Conservation (phyloP, 1,140 invertebrate species). For the Pristionchus pacificus region DNA sequence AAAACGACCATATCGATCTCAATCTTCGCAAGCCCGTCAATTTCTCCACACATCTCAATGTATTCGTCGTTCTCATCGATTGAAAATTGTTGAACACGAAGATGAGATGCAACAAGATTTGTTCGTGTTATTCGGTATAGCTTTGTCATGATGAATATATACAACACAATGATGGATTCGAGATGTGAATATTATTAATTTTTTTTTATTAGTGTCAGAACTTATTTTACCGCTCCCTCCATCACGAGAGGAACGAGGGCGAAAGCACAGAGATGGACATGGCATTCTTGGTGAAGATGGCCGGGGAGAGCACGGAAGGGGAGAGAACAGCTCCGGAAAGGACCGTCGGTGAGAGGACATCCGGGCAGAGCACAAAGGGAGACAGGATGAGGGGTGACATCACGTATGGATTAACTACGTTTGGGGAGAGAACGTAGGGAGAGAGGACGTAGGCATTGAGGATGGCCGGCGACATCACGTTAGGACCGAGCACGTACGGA, state of each 20-base stretch:
- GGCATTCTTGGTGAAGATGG: slow-evolving; percentile 34
- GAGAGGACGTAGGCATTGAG: slow-evolving; percentile 40
- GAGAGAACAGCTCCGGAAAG: slow-evolving; percentile 32
- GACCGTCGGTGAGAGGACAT: slow-evolving; percentile 37
- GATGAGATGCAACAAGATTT: no score
- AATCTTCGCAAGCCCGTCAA: no score
- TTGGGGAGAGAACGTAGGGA: slow-evolving; percentile 40
- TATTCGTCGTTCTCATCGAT: no score
- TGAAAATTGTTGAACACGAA: no score
- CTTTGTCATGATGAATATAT: no score
- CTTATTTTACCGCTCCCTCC: no score
- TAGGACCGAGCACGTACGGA: slow-evolving; percentile 41
- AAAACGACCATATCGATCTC: no score
- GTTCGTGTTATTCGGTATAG: no score
- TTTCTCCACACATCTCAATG: no score
- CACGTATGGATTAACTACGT: slow-evolving; percentile 42
- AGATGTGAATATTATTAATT: no score
- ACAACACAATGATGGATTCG: no score
- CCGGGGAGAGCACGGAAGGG: slow-evolving; percentile 35
- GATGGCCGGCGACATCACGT: slow-evolving; percentile 37
- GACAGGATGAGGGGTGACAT: slow-evolving; percentile 36
- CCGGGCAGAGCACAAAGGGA: slow-evolving; percentile 36
- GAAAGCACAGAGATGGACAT: slow-evolving; percentile 34
- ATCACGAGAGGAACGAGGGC: slow-evolving; percentile 64
- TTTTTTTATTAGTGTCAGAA: no score